These are phyloP conservation scores for Muscicapa striata DNA, from an alignment of 2,797 vertebrate species.

Conservation along the genomic window DNA sequence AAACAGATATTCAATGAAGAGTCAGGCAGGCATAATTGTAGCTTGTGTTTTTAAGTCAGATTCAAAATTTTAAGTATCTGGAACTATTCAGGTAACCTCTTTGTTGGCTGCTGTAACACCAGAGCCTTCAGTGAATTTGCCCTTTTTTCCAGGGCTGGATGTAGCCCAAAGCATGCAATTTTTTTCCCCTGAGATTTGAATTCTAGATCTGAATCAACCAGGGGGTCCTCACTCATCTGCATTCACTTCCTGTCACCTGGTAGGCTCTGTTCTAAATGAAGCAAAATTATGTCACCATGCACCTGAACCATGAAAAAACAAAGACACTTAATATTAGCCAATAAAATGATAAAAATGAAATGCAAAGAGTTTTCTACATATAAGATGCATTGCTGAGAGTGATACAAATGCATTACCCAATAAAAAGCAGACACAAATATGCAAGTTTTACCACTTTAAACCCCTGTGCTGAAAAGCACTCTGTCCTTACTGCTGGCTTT, in stretches of 20 bases:
- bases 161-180: background rate
- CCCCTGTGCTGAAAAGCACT: background rate
- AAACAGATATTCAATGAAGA: background rate
- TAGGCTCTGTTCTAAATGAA: background rate
- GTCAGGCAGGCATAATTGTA: background rate
- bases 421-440: background rate
- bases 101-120: background rate
- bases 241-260: background rate
- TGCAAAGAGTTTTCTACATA: background rate
- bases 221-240: fast-evolving
- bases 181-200: background rate
- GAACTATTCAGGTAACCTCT: background rate
- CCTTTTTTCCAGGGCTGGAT: background rate
- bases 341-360: background rate
- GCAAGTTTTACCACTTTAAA: background rate
- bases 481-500: background rate
- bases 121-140: background rate
- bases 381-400: background rate
- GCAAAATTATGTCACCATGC: background rate
- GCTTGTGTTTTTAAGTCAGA: background rate
- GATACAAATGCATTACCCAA: background rate
- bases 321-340: background rate
- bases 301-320: background rate
- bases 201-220: background rate
- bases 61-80: background rate